These are phyloP conservation scores for Psittacula cyanocephala DNA, from an alignment of 2,113 vertebrate species.

Conservation along the genomic window DNA sequence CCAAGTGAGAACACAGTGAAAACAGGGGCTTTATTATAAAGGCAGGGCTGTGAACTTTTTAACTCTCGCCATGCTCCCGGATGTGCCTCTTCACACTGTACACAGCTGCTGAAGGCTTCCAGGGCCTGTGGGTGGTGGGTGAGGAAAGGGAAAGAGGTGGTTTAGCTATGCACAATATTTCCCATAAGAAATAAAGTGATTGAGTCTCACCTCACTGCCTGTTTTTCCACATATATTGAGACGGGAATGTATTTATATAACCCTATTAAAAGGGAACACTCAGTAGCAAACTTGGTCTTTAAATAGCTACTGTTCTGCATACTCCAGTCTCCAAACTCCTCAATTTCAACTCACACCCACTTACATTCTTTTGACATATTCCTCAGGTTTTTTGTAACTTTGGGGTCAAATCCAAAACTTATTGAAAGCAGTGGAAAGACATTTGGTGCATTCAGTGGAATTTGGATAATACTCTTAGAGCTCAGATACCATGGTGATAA, in stretches of 20 bases:
- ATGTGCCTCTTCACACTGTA: constrained; percentile 13
- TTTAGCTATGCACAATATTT: constrained; percentile 63
- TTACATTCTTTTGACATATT: constrained; percentile 68
- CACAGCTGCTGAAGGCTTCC: constrained; percentile 51
- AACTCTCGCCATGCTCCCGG: not conserved
- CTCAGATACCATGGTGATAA: constrained; percentile 51
- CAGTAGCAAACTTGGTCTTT: constrained; percentile 48
- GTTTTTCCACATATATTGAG: constrained; percentile 69
- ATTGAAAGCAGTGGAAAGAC: constrained; percentile 61
- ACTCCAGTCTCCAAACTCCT: constrained; percentile 45
- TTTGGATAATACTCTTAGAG: constrained; percentile 25
- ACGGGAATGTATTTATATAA: constrained; percentile 69
- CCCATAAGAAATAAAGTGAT: constrained; percentile 66
- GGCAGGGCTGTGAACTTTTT: constrained; percentile 47
- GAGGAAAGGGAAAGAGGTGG: constrained; percentile 52
- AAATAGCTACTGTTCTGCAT: constrained; percentile 71
- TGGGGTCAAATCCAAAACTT: constrained; percentile 40
- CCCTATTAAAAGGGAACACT: constrained; percentile 64
- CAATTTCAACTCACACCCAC: constrained; percentile 70
- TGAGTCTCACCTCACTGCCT: constrained; percentile 70
- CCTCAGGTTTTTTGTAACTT: constrained; percentile 50
- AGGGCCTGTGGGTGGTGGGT: constrained; percentile 59
- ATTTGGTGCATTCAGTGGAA: constrained; percentile 43
- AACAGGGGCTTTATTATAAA: constrained; percentile 48
- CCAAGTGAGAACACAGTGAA: constrained; percentile 25